Conservation (phyloP, 1,140 invertebrate genomes). For the Amphibalanus amphitrite region DNA sequence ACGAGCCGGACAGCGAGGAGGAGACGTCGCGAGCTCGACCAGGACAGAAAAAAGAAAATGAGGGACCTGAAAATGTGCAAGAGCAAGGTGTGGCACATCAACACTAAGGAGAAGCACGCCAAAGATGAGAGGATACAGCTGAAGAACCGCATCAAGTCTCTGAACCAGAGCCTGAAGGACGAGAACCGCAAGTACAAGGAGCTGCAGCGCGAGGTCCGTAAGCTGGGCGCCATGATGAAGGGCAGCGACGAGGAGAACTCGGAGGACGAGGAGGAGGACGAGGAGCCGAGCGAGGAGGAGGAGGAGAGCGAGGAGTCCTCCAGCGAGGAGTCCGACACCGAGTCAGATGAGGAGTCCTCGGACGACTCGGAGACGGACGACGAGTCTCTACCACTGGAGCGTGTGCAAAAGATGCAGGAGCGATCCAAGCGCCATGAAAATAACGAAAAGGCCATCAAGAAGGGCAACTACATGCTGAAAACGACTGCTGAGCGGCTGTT, state of each 20-base stretch:
- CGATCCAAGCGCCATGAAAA: background rate
- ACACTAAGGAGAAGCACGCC: background rate
- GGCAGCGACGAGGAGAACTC: background rate
- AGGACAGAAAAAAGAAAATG: too few species aligned
- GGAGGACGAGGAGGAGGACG: background rate
- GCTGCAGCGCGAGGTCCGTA: background rate
- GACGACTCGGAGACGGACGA: background rate
- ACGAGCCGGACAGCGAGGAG: too few species aligned
- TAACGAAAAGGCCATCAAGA: background rate
- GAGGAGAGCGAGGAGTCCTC: background rate
- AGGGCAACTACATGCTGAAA: background rate
- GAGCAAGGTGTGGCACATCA: background rate
- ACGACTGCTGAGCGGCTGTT: background rate
- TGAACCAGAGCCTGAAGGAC: background rate
- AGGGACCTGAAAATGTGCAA: constrained; percentile 1
- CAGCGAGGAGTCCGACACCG: background rate
- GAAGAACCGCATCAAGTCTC: background rate
- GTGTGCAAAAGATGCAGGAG: background rate
- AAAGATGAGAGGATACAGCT: background rate
- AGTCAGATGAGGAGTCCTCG: background rate
- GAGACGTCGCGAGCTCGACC: too few species aligned
- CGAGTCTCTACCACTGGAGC: background rate
- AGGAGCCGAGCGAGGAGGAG: background rate
- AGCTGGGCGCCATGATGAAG: background rate
- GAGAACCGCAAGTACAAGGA: background rate